phyloP scores from a whole-genome alignment of 1,140 invertebrate genomes.

The Drosophila aff. region DNA sequence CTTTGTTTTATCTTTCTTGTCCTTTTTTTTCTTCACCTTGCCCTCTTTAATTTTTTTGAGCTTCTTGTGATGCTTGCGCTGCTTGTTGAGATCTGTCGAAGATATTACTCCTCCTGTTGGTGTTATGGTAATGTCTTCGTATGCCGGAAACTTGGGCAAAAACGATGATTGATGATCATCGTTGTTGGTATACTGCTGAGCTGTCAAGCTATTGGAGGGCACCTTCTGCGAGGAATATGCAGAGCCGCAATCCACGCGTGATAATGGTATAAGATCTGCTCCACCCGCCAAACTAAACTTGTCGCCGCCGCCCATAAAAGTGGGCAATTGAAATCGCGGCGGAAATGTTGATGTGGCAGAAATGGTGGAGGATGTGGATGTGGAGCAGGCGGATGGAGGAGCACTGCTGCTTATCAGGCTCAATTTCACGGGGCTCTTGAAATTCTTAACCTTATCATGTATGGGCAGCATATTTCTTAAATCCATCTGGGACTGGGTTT shows the following conservation, averaged over 20 bases:
- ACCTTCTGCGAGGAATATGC: constrained; percentile 58
- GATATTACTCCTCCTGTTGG: constrained; percentile 34
- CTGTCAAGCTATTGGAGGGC: constrained; percentile 52
- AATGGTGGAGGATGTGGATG: not conserved
- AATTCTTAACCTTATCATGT: constrained; percentile 3
- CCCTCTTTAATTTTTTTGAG: constrained; percentile 89
- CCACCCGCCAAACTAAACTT: constrained; percentile 77
- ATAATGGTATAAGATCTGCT: constrained; percentile 76
- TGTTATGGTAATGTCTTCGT: constrained; percentile 72
- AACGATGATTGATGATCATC: constrained; percentile 24
- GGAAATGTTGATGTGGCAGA: constrained; percentile 7
- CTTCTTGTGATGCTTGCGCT: constrained; percentile 90
- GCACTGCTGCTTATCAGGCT: not conserved
- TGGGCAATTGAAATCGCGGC: constrained; percentile 49
- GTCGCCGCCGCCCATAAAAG: constrained; percentile 60
- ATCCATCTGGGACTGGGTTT: constrained; percentile 1
- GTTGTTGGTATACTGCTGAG: constrained; percentile 35
- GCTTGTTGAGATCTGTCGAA: constrained; percentile 85
- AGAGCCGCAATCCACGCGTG: constrained; percentile 50
- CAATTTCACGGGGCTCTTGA: constrained; percentile 32
- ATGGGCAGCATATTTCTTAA: not conserved
- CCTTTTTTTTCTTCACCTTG: constrained; percentile 91
- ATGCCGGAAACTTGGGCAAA: constrained; percentile 33
- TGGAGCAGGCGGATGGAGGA: not conserved
- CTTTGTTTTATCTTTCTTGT: constrained; percentile 89